A percentile compares a stretch with the other conserved stretches of the same genome.
Evolutionary conservation across 2,888 invertebrate species (phyloP).

Genomic region (Lepeophtheirus nordmannii): DNA sequence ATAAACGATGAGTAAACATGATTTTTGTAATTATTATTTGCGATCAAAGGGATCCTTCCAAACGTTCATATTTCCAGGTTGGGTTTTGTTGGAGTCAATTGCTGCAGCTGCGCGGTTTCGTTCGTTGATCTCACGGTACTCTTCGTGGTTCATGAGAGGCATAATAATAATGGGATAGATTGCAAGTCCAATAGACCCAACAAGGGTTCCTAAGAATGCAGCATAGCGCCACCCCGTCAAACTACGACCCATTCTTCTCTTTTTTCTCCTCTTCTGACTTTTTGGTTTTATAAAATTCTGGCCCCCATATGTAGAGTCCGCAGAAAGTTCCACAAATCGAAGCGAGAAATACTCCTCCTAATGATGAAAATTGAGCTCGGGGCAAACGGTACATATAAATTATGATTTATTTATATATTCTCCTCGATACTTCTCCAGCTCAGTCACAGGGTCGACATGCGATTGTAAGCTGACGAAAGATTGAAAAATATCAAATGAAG

Average conservation of each 20-base stretch:
- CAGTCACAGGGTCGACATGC: too few species aligned
- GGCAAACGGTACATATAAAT: not conserved
- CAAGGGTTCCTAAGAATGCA: slow-evolving; percentile 13
- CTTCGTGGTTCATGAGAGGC: slow-evolving; percentile 8
- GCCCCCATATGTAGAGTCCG: not conserved
- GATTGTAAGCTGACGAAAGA: too few species aligned
- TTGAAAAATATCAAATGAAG: too few species aligned
- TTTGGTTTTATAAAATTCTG: not conserved
- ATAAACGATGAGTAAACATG: not conserved
- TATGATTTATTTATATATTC: too few species aligned
- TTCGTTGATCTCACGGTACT: slow-evolving; percentile 10
- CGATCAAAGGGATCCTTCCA: slow-evolving; percentile 25
- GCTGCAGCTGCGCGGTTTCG: not conserved
- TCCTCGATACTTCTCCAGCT: too few species aligned
- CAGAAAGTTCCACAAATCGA: not conserved
- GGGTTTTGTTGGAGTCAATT: slow-evolving; percentile 9
- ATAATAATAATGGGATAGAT: slow-evolving; percentile 20
- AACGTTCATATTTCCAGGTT: slow-evolving; percentile 24
- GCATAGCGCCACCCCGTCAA: slow-evolving; percentile 24
- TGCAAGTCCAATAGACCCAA: slow-evolving; percentile 17
- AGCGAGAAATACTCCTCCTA: not conserved
- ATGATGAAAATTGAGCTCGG: not conserved
- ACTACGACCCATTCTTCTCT: not conserved
- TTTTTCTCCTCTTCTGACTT: not conserved
- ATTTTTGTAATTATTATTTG: not conserved